A percentile compares a stretch with the other conserved stretches of the same genome.
Conservation (phyloP, 2,888 invertebrate species). For the Liodrosophila aerea region DNA sequence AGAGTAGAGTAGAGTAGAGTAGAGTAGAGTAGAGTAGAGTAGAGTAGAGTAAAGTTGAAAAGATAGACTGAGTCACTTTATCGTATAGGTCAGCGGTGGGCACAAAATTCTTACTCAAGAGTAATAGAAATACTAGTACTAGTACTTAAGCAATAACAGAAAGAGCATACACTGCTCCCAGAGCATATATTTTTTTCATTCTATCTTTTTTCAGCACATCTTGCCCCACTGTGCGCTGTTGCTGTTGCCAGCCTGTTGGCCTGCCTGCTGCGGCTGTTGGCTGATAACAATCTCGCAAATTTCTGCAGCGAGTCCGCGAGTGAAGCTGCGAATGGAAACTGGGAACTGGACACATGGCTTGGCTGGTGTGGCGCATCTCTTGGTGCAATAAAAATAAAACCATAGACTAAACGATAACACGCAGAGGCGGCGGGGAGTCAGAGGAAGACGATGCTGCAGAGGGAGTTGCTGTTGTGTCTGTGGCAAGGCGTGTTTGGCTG, state of each 20-base stretch:
- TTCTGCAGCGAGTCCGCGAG: conserved; percentile 41
- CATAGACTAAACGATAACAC: conserved; percentile 76
- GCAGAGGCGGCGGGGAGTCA: conserved; percentile 1
- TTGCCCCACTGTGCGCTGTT: conserved; percentile 19
- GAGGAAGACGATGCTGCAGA: background rate
- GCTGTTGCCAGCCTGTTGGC: conserved; percentile 32
- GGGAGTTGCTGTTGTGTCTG: conserved; percentile 14
- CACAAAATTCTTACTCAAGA: too few species aligned
- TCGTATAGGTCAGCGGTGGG: too few species aligned
- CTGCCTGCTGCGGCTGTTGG: conserved; percentile 18
- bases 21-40: too few species aligned
- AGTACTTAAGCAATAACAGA: too few species aligned
- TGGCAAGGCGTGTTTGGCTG: conserved; percentile 71
- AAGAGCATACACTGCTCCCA: too few species aligned
- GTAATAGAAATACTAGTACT: too few species aligned
- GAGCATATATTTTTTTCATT: too few species aligned
- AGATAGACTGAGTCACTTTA: too few species aligned
- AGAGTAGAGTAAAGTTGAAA: too few species aligned
- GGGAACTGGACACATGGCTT: conserved; percentile 36
- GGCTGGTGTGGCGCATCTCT: conserved; percentile 45
- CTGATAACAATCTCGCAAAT: conserved; percentile 73
- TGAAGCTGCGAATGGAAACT: conserved; percentile 38
- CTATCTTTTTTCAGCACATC: background rate
- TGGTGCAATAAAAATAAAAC: conserved; percentile 74
- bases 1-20: too few species aligned